These are phyloP conservation scores for Apteryx mantelli DNA, from an alignment of 2,113 vertebrate species.

Conservation along the genomic window DNA sequence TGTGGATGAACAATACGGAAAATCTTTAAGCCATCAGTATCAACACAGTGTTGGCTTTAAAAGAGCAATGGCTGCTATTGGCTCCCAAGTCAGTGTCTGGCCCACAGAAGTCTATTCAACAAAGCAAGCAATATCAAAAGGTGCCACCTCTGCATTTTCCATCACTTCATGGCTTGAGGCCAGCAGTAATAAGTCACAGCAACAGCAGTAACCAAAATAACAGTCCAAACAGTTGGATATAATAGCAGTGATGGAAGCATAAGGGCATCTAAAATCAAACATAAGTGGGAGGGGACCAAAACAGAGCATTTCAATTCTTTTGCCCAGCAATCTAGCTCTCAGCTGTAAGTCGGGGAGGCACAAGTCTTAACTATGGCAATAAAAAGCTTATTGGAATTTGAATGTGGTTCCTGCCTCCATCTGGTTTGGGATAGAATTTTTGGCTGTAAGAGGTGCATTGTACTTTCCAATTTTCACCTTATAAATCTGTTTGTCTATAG, in stretches of 20 bases:
- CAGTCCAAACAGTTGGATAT: background rate
- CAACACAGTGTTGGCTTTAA: background rate
- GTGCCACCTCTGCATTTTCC: slow-evolving; percentile 18
- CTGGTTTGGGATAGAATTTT: slow-evolving; percentile 21
- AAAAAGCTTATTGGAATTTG: background rate
- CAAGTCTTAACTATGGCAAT: slow-evolving; percentile 1
- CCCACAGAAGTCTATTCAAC: background rate
- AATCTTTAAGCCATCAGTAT: background rate
- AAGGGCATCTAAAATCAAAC: slow-evolving; percentile 1
- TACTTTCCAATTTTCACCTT: slow-evolving; percentile 11
- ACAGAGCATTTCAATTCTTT: background rate
- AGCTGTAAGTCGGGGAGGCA: background rate
- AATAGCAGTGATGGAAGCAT: background rate
- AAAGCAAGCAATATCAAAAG: background rate
- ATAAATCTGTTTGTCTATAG: slow-evolving; percentile 34
- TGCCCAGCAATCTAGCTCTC: background rate
- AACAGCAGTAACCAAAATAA: slow-evolving; percentile 1
- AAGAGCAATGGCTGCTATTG: background rate
- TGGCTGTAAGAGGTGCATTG: background rate
- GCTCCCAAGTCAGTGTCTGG: background rate
- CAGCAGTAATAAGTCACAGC: background rate
- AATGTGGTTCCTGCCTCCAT: slow-evolving; percentile 8
- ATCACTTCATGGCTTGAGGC: background rate
- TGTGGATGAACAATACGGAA: background rate
- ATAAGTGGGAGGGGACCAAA: background rate